Evolutionary conservation across 92 coral and sea anemone genomes (phyloP).

Genomic region (Umimayanthus kanabou): DNA sequence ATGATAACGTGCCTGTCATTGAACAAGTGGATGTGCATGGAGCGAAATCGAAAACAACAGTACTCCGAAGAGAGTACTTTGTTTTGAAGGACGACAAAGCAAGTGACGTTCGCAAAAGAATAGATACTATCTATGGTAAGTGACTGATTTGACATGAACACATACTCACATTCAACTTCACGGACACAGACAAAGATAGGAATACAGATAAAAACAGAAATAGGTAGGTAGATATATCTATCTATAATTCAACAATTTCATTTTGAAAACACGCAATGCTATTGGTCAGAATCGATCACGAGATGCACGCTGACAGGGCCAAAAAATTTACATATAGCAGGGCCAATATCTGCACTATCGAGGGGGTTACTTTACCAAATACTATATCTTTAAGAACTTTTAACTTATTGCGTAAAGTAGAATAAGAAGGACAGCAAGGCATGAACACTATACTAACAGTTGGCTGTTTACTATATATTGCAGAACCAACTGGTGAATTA

Average conservation of each 20-base stretch:
- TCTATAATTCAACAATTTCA: too few relatives aligned
- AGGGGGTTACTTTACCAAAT: too few relatives aligned
- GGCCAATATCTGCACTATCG: too few relatives aligned
- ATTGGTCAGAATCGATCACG: too few relatives aligned
- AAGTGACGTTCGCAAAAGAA: conserved; percentile 18
- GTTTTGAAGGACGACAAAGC: conserved; percentile 6
- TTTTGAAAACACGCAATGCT: too few relatives aligned
- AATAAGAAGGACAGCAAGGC: not conserved
- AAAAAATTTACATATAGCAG: too few relatives aligned
- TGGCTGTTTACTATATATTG: not conserved
- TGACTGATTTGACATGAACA: not conserved
- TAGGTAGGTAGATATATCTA: not conserved
- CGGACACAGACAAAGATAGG: not conserved
- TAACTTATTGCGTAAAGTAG: not conserved
- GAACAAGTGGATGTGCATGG: too few relatives aligned
- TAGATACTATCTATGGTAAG: conserved; percentile 24
- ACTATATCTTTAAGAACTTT: not conserved
- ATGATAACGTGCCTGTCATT: too few relatives aligned
- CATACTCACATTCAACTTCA: not conserved
- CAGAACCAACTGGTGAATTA: conserved; percentile 26
- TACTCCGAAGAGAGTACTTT: too few relatives aligned
- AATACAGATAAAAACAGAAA: not conserved
- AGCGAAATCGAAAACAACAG: too few relatives aligned
- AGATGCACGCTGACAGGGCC: too few relatives aligned
- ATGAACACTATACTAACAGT: not conserved